These are phyloP conservation scores for Ridgeia piscesae DNA, from an alignment of 1,140 invertebrate species.

Conservation along the genomic window DNA sequence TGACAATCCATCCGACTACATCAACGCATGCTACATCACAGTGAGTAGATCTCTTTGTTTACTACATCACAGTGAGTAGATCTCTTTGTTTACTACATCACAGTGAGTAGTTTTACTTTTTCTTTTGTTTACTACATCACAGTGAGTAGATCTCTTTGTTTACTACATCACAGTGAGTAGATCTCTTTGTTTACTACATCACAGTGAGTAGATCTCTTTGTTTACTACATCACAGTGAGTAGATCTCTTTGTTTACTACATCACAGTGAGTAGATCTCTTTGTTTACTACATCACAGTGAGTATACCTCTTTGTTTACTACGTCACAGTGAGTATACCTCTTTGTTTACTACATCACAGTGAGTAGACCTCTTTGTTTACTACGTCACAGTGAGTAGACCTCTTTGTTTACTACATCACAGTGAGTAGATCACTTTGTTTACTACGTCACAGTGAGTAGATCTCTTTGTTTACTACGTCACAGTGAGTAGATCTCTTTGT, in stretches of 20 bases:
- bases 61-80: neutral
- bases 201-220: too few species aligned
- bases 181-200: too few species aligned
- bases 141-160: slow-evolving; percentile 73
- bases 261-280: too few species aligned
- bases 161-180: slow-evolving; percentile 94
- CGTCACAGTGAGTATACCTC: too few species aligned
- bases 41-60: slow-evolving; percentile 71
- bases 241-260: too few species aligned
- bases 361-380: slow-evolving; percentile 62
- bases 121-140: slow-evolving; percentile 77
- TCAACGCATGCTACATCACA: slow-evolving; percentile 96
- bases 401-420: slow-evolving; percentile 95
- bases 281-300: slow-evolving; percentile 96
- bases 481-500: slow-evolving; percentile 79
- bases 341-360: slow-evolving; percentile 97
- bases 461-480: slow-evolving; percentile 95
- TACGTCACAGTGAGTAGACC: too few species aligned
- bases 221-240: slow-evolving; percentile 94
- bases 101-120: too few species aligned
- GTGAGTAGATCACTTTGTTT: slow-evolving; percentile 71
- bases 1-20: slow-evolving; percentile 84
- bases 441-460: too few species aligned
- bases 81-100: slow-evolving; percentile 65
- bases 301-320: slow-evolving; percentile 48